phyloP scores from a whole-genome alignment of 2,797 vertebrate species.

The Saxicola maurus region DNA sequence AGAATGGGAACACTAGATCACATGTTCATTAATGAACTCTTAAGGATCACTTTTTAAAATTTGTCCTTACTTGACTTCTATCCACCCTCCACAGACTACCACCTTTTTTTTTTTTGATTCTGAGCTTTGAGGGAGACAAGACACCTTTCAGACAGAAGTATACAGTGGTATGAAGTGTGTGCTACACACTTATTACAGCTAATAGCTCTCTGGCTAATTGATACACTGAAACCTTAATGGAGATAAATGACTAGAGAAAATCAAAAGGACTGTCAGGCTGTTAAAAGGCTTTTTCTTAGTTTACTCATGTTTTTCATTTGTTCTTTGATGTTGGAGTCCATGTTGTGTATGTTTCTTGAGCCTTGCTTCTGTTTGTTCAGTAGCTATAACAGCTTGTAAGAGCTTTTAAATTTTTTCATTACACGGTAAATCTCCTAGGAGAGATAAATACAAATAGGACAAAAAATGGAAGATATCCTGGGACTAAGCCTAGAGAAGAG shows the following conservation, averaged over 20 bases:
- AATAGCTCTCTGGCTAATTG: neutral
- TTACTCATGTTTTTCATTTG: neutral
- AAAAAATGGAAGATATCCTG: neutral
- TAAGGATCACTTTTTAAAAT: neutral
- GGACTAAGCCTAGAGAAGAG: neutral
- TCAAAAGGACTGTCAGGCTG: neutral
- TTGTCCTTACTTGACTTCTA: neutral
- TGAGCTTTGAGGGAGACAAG: neutral
- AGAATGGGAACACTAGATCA: neutral
- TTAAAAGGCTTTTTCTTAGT: neutral
- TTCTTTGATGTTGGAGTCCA: neutral
- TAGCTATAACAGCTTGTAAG: neutral
- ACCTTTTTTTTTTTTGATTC: neutral
- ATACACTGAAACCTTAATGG: neutral
- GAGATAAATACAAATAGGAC: neutral
- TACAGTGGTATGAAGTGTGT: neutral
- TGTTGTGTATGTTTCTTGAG: neutral
- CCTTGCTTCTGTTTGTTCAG: slow-evolving; percentile 2
- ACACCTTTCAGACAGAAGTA: neutral
- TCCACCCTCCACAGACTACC: neutral
- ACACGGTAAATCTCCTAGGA: neutral
- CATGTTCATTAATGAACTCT: neutral
- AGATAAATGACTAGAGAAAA: neutral
- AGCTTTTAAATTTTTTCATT: neutral
- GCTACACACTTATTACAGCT: neutral